Percentiles rank a stretch among this genome's conserved stretches.
Conservation (phyloP, 2,888 invertebrate species). For the Acronicta aceris region DNA sequence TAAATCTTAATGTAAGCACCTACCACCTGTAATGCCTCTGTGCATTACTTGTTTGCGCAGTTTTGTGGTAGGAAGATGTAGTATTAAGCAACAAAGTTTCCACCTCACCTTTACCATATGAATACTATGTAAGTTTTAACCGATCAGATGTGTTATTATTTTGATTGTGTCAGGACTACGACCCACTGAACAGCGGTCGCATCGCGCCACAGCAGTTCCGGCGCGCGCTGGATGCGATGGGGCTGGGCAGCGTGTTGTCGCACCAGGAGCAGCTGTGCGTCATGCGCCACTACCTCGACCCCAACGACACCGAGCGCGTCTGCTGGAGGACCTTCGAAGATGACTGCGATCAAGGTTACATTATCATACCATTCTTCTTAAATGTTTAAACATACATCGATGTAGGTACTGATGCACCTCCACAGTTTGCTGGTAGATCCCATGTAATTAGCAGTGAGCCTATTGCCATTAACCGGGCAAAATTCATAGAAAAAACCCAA, state of each 20-base stretch:
- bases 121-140: neutral
- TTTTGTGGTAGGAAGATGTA: too few species aligned
- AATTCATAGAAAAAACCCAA: too few species aligned
- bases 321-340: conserved; percentile 94
- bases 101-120: too few species aligned
- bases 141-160: neutral
- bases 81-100: too few species aligned
- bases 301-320: conserved; percentile 91
- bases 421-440: too few species aligned
- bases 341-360: conserved; percentile 92
- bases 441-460: too few species aligned
- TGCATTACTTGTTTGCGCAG: too few species aligned
- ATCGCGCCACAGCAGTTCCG: conserved; percentile 92
- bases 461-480: too few species aligned
- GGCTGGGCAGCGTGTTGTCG: conserved; percentile 90
- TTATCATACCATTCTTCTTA: neutral
- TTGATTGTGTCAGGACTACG: conserved; percentile 88
- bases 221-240: conserved; percentile 91
- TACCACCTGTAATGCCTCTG: too few species aligned
- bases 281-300: conserved; percentile 92
- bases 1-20: too few species aligned
- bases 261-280: conserved; percentile 90
- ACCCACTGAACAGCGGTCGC: conserved; percentile 91
- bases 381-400: too few species aligned
- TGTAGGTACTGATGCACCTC: too few species aligned